These are phyloP conservation scores for Oceanodroma tethys DNA, from an alignment of 2,113 vertebrate genomes.

Conservation along the genomic window DNA sequence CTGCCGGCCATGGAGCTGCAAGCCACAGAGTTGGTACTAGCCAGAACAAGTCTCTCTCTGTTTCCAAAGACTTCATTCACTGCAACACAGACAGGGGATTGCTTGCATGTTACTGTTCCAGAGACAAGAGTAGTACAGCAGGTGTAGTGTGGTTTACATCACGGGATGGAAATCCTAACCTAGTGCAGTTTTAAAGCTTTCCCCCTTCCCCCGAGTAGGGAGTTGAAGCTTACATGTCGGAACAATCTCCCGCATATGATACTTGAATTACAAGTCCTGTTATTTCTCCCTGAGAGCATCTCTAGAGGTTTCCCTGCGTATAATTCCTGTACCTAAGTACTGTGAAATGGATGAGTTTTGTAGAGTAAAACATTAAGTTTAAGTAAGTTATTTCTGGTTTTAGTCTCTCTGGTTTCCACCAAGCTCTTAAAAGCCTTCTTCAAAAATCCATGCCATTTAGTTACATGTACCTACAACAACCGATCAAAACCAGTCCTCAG, in stretches of 20 bases:
- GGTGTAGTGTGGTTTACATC: not conserved
- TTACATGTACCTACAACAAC: not conserved
- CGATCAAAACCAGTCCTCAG: not conserved
- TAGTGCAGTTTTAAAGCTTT: not conserved
- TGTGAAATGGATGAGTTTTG: not conserved
- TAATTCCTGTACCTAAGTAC: not conserved
- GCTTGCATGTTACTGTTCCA: not conserved
- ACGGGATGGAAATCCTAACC: not conserved
- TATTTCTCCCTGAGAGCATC: not conserved
- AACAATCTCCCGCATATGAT: not conserved
- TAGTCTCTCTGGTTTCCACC: not conserved
- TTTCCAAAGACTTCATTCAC: slow-evolving; percentile 87
- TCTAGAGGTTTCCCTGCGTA: not conserved
- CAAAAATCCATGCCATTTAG: not conserved
- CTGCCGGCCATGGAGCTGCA: slow-evolving; percentile 29
- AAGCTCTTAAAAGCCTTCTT: not conserved
- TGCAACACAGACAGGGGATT: slow-evolving; percentile 54
- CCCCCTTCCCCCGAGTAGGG: not conserved
- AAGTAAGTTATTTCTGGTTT: not conserved
- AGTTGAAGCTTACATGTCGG: not conserved
- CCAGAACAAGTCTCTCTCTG: slow-evolving; percentile 79
- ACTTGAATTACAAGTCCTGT: not conserved
- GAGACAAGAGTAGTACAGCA: not conserved
- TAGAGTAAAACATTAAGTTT: not conserved
- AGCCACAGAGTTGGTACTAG: slow-evolving; percentile 40